Evolutionary conservation across 2,888 invertebrate species (phyloP).

Genomic region (Hydroisotoma schaefferi): DNA sequence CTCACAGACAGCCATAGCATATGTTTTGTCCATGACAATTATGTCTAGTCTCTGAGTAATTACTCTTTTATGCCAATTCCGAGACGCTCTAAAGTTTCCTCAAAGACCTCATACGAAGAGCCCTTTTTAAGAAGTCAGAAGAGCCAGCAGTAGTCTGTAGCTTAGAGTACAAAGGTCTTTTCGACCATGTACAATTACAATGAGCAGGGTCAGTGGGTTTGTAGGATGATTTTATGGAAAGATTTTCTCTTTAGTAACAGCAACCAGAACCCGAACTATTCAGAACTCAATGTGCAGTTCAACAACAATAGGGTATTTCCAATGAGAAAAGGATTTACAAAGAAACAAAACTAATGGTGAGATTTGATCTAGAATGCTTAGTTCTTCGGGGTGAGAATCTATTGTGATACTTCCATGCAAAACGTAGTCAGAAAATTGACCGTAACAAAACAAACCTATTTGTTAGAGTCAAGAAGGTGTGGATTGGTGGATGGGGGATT

Average conservation of each 20-base stretch:
- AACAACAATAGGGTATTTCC: constrained; percentile 4
- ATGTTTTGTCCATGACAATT: too few species aligned
- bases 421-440: constrained; percentile 10
- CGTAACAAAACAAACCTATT: constrained; percentile 17
- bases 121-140: constrained; percentile 1
- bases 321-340: constrained; percentile 5
- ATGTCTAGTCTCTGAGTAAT: background rate
- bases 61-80: background rate
- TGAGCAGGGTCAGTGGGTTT: constrained; percentile 10
- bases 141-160: background rate
- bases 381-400: constrained; percentile 9
- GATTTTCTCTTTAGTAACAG: background rate
- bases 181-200: constrained; percentile 5
- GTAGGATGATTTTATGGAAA: constrained; percentile 5
- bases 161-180: constrained; percentile 8
- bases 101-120: constrained; percentile 6
- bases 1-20: too few species aligned
- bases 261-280: too few species aligned
- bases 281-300: too few species aligned
- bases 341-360: constrained; percentile 5
- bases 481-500: constrained; percentile 5
- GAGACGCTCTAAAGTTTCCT: background rate
- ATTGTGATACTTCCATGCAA: background rate
- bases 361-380: background rate
- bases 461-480: constrained; percentile 17